phyloP scores from a whole-genome alignment of 2,888 invertebrate genomes.

The Coleophora flavipennella region DNA sequence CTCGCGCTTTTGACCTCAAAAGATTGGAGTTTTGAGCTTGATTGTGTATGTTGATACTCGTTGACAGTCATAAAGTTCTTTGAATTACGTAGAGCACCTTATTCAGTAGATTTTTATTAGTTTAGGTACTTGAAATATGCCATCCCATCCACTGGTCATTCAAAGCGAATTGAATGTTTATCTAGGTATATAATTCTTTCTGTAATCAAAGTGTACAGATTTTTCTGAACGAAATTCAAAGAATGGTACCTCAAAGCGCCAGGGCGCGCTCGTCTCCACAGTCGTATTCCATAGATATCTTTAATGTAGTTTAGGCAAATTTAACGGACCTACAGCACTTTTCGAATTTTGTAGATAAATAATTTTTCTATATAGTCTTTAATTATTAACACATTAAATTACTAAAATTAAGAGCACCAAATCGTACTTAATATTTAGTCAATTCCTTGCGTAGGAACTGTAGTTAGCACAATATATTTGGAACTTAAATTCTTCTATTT shows the following conservation, averaged over 20 bases:
- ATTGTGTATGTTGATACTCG: too few species aligned
- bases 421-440: constrained; percentile 72
- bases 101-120: too few species aligned
- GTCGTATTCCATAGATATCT: constrained; percentile 22
- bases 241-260: too few species aligned
- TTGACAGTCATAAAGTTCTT: too few species aligned
- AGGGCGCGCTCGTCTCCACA: constrained; percentile 13
- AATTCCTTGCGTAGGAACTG: constrained; percentile 48
- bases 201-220: too few species aligned
- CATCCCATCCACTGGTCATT: too few species aligned
- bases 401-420: constrained; percentile 69
- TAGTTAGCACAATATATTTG: constrained; percentile 44
- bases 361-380: constrained; percentile 56
- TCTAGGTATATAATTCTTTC: too few species aligned
- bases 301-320: constrained; percentile 38
- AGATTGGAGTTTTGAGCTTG: background rate
- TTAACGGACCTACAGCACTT: constrained; percentile 44
- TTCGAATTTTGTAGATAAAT: constrained; percentile 62
- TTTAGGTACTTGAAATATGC: too few species aligned
- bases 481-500: constrained; percentile 38
- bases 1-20: background rate
- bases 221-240: too few species aligned
- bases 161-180: too few species aligned
- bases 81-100: too few species aligned
- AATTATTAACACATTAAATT: constrained; percentile 58